Evolutionary conservation across 2,113 vertebrate genomes (phyloP), one percentile per base, ranked within the genome.

Genomic region (Mesoclemmys tuberculata): DNA sequence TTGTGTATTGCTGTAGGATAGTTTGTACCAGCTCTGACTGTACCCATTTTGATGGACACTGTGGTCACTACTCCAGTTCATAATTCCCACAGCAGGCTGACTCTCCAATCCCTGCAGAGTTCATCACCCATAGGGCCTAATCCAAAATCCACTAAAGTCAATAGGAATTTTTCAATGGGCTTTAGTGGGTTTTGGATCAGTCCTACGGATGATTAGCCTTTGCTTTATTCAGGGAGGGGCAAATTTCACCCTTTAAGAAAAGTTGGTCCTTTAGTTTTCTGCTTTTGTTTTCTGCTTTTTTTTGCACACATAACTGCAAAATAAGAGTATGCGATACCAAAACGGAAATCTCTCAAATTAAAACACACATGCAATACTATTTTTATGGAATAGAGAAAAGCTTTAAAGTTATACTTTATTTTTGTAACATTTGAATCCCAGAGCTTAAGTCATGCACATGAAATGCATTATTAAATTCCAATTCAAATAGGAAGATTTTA

Each of bases 341-440:
- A 44, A 41, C 84, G 87, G 35, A 87, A 85, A 81, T n/a, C 89
- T 1, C 46, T 77, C 31, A 92, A 93, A 85, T 93, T 5, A 0
- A 68, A 96, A 89, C 18, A 90, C n/a, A 41, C 41, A 93, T 85
- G n/a, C 35, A 78, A 74, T 9, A 74, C 16, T 93, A n/a, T 29
- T 56, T 68, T 88, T n/a, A 61, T 8, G 6, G 11, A 91, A 8
- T 35, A 79, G 49, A 91, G 75, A 84, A 90, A 48, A 1, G 2
- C 1, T 82, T 91, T n/a, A 71, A 49, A 56, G 29, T 56, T 56
- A 24, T 55, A 14, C n/a, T 44, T 75, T 44, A 12, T 52, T 89
- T 77, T 92, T 82, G 48, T 93, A 44, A 93, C 95, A 84, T 56
- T 35, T 84, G 74, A 93, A 77, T 95, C 74, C 71, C 38, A 89